Evolutionary conservation across 2,113 vertebrate genomes (phyloP).

Genomic region (Tinamus guttatus): DNA sequence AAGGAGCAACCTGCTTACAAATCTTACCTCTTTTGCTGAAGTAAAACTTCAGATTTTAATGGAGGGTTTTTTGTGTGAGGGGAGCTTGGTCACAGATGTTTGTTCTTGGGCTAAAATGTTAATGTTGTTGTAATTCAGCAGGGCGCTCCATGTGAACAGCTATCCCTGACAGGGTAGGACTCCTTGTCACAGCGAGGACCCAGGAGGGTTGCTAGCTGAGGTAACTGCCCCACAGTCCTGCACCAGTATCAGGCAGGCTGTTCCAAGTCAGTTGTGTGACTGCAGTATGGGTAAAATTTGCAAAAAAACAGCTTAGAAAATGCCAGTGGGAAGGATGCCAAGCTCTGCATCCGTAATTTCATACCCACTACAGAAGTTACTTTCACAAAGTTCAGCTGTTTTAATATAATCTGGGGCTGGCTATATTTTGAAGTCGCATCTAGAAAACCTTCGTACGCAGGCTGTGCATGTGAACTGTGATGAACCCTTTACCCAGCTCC

Average conservation of each 20-base stretch:
- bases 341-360: not conserved
- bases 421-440: not conserved
- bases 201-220: not conserved
- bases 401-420: not conserved
- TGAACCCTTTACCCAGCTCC: not conserved
- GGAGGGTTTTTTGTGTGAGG: not conserved
- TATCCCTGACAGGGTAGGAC: not conserved
- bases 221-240: not conserved
- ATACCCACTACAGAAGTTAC: not conserved
- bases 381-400: not conserved
- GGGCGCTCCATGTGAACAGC: not conserved
- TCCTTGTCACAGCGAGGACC: not conserved
- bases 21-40: not conserved
- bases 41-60: not conserved
- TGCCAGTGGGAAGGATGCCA: not conserved
- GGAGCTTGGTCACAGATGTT: fast-evolving
- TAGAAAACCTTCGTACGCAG: not conserved
- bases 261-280: not conserved
- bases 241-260: not conserved
- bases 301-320: not conserved
- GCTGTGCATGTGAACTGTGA: not conserved
- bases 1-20: fast-evolving
- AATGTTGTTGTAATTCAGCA: not conserved
- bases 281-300: not conserved
- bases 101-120: not conserved